A percentile compares a stretch with the other conserved stretches of the same genome.
Conservation (phyloP, 2,888 invertebrate genomes). For the Eristalis arbustorum region DNA sequence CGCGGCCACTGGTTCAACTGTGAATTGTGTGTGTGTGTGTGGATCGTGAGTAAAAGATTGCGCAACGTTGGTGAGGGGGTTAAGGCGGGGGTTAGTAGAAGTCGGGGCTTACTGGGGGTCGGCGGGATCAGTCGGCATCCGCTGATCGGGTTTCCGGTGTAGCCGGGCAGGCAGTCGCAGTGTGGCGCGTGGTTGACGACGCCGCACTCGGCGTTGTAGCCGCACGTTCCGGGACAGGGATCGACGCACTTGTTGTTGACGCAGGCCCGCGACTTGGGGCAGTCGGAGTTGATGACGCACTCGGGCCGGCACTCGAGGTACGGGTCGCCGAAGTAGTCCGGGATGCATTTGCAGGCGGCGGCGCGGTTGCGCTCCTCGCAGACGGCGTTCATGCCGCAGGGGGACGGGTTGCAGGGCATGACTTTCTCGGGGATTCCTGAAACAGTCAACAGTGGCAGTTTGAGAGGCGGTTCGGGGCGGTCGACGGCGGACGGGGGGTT, state of each 20-base stretch:
- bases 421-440: conserved; percentile 81
- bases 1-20: conserved; percentile 77
- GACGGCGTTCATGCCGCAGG: conserved; percentile 85
- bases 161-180: conserved; percentile 83
- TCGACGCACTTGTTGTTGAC: conserved; percentile 89
- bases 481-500: neutral
- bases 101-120: conserved; percentile 76
- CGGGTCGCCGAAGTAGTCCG: conserved; percentile 85
- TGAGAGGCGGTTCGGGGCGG: neutral
- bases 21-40: conserved; percentile 61
- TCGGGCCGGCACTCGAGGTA: conserved; percentile 86
- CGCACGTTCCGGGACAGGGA: conserved; percentile 92
- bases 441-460: conserved; percentile 28
- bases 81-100: conserved; percentile 15
- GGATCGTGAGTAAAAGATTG: conserved; percentile 36
- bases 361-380: conserved; percentile 85
- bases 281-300: conserved; percentile 85
- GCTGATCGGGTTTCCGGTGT: conserved; percentile 83
- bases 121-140: conserved; percentile 79
- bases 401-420: conserved; percentile 84
- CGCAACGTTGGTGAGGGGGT: neutral
- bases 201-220: conserved; percentile 87
- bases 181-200: conserved; percentile 86
- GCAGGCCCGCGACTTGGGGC: conserved; percentile 84
- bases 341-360: conserved; percentile 84